These are phyloP conservation scores for Jacana jacana DNA, from an alignment of 2,113 vertebrate genomes.

Conservation along the genomic window DNA sequence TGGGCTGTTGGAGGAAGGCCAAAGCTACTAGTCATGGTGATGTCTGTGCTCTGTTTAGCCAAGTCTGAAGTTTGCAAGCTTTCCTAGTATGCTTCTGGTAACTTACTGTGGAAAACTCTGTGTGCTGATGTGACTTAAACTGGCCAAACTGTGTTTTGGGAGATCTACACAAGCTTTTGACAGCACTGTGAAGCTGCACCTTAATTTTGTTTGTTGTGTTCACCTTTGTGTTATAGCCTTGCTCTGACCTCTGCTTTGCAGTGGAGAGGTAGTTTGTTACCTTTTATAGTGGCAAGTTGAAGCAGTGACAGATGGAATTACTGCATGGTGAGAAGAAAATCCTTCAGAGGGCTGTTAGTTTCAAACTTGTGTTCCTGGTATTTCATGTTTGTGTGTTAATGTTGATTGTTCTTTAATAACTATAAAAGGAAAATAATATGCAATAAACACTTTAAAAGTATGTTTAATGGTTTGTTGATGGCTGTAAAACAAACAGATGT, in stretches of 20 bases:
- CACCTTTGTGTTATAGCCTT: background rate
- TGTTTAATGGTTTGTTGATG: background rate
- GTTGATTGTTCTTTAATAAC: background rate
- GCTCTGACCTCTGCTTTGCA: background rate
- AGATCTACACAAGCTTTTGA: rapidly evolving
- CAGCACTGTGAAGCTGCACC: background rate
- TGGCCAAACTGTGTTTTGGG: background rate
- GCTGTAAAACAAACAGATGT: background rate
- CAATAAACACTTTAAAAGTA: background rate
- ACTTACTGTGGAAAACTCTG: background rate
- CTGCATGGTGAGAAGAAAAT: background rate
- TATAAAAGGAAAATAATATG: background rate
- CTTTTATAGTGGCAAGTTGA: background rate
- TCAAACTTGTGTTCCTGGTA: rapidly evolving
- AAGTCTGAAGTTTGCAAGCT: background rate
- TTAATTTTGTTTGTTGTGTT: background rate
- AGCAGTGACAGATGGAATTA: background rate
- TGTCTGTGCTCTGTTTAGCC: background rate
- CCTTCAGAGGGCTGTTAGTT: background rate
- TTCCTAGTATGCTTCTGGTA: background rate
- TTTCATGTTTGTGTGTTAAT: background rate
- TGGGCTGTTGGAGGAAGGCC: background rate
- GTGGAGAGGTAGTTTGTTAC: background rate
- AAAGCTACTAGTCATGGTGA: background rate
- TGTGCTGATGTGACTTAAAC: background rate